Base-by-base conservation (phyloP, 2,888 invertebrate species). In the Melieria picta region DNA sequence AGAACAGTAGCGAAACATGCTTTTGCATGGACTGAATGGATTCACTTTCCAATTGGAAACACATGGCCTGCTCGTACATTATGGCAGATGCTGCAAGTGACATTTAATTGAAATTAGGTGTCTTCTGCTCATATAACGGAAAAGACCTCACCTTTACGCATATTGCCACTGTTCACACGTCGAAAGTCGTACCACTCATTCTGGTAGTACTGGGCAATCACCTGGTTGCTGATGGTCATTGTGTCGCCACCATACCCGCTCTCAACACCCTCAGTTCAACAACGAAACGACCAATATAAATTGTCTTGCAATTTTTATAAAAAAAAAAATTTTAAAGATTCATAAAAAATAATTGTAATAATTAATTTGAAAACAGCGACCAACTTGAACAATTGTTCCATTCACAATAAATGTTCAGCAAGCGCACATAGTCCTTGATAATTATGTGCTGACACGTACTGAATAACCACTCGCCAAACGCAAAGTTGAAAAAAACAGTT, bases 51-150 rank as follows among this genome's bases (percentile, higher is more conserved):
- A 90, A 88, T 74, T 87, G 87, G 75, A 92, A 89, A 42, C 97
- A 90, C 86, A 93, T 91, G 4, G 94, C 95, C 79, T 94, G 93
- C 86, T 98, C 97, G 85, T 96, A 97, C 96, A 96, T 96, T n/a
- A 95, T 91, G 0, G 93, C 92, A 0, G 94, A 96, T 67, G 94
- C 94, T 93, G 80, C 60, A 86, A 85, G 1, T 55, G 4, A 65
- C 42, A 56, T 60, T 16, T 68, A 30, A 43, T 63, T 69, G 48
- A 43, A 55, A 9, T 63, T 48, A 43, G 30, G n/a, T n/a, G n/a
- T n/a, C n/a, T n/a, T n/a, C n/a, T n/a, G n/a, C 5, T 55, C 43
- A 16, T 16, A 16, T 1, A 16, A 16, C 16, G 16, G 16, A 16
- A 16, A 16, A 16, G 16, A 16, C 16, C 16, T 69, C 84, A 94